A percentile compares a stretch with the other conserved stretches of the same genome.
phyloP scores from a whole-genome alignment of 1,140 invertebrate species.

The Lucilia cuprina region DNA sequence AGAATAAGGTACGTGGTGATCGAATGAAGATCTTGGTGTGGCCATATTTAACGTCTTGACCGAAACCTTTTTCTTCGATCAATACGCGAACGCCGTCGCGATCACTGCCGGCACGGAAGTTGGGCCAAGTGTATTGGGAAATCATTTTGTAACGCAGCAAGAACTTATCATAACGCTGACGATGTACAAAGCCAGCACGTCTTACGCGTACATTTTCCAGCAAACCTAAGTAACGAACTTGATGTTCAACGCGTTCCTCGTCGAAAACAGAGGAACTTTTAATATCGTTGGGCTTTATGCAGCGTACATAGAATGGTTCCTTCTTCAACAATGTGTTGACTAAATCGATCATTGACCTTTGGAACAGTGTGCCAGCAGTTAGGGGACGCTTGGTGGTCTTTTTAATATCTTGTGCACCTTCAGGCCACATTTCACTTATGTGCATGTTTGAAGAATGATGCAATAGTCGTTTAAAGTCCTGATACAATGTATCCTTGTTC shows the following conservation, averaged over 20 bases:
- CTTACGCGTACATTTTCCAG: conserved; percentile 93
- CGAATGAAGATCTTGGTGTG: conserved; percentile 95
- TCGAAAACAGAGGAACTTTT: conserved; percentile 79
- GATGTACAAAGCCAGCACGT: conserved; percentile 91
- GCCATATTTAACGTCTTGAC: conserved; percentile 89
- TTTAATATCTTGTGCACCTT: conserved; percentile 89
- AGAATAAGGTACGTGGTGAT: conserved; percentile 87
- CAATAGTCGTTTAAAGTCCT: conserved; percentile 93
- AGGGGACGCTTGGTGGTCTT: conserved; percentile 93
- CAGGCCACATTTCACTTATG: conserved; percentile 91
- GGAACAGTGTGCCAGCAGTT: conserved; percentile 93
- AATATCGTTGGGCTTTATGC: conserved; percentile 93
- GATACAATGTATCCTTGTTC: conserved; percentile 93
- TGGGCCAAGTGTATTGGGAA: conserved; percentile 93
- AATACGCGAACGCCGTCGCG: conserved; percentile 85
- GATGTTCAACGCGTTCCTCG: conserved; percentile 82
- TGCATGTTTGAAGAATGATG: conserved; percentile 80
- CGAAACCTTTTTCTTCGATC: conserved; percentile 79
- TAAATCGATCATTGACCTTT: conserved; percentile 90
- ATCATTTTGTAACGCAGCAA: conserved; percentile 93
- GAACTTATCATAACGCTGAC: conserved; percentile 90
- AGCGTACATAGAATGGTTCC: conserved; percentile 96
- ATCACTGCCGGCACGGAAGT: conserved; percentile 78
- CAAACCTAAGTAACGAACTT: conserved; percentile 88
- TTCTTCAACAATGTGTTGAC: conserved; percentile 89